Conservation (phyloP, 2,888 invertebrate genomes). For the Muschampia plurimacula region DNA sequence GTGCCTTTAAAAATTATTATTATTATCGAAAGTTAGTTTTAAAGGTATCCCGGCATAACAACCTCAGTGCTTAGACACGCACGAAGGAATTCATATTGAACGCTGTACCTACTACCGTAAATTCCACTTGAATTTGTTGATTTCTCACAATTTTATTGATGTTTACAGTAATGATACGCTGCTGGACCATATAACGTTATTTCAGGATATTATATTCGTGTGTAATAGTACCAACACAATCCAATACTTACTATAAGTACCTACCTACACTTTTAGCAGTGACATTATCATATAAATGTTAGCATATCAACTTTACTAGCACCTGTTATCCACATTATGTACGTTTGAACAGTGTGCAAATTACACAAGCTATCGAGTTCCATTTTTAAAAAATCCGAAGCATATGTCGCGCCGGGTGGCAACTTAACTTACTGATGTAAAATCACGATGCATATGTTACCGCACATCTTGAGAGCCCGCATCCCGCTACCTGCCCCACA, state of each 20-base stretch:
- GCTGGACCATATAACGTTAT: constrained; percentile 10
- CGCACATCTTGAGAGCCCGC: constrained; percentile 66
- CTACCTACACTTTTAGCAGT: neutral
- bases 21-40: constrained; percentile 11
- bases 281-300: neutral
- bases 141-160: constrained; percentile 27
- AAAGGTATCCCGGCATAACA: constrained; percentile 15
- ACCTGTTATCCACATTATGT: constrained; percentile 27
- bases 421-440: constrained; percentile 44
- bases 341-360: constrained; percentile 34
- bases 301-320: constrained; percentile 27
- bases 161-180: constrained; percentile 25
- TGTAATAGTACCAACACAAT: neutral
- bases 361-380: constrained; percentile 47
- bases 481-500: constrained; percentile 74
- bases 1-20: constrained; percentile 14
- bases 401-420: constrained; percentile 71
- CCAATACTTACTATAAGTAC: neutral
- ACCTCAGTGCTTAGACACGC: constrained; percentile 38
- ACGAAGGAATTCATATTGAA: constrained; percentile 35
- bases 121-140: constrained; percentile 31
- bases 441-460: constrained; percentile 68
- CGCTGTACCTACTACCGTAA: constrained; percentile 22
- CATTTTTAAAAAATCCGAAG: constrained; percentile 47
- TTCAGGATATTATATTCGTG: constrained; percentile 19